Evolutionary conservation across 2,888 invertebrate genomes (phyloP), one percentile per base, ranked within the genome.

Genomic region (Lysandra bellargus): DNA sequence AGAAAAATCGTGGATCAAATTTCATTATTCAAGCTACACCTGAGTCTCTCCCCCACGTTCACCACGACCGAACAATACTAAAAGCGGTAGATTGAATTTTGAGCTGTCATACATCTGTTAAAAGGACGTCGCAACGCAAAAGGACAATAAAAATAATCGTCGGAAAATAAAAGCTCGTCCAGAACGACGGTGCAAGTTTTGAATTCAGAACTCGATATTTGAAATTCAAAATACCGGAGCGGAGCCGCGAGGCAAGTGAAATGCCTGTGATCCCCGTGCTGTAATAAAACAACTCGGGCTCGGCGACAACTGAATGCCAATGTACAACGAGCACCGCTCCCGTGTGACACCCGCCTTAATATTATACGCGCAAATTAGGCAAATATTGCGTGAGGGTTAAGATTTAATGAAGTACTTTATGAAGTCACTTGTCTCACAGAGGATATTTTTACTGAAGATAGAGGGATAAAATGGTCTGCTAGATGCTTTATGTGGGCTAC

Each of bases 121-220:
- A 78, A 79, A 78, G 80, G 80, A 80, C 73, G 80, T 75, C 60
- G 49, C 57, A 40, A 53, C 61, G 40, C 64, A 76, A 64, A 79
- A 75, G 44, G 80, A 81, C 81, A 81, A 82, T 82, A 83, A 82
- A 82, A 83, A 80, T 81, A 80, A 81, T 81, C 78, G 76, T 60
- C 69, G 69, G 80, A 80, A 81, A 81, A 80, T 80, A 80, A 80
- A 79, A 79, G 79, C 73, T 76, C 87, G 89, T 89, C 88, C 89
- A 85, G 84, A 88, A 84, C 85, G 88, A 88, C 84, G 84, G 85
- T 87, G 89, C 89, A 88, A 90, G 92, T 92, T 92, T 86, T 89
- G 85, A 92, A 93, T 94, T 91, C 91, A 92, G 92, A 94, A 91
- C 88, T 90, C 87, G 86, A 88, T 89, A 93, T 94, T 93, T 93